phyloP scores from a whole-genome alignment of 2,113 vertebrate species.

The Archilochus colubris region DNA sequence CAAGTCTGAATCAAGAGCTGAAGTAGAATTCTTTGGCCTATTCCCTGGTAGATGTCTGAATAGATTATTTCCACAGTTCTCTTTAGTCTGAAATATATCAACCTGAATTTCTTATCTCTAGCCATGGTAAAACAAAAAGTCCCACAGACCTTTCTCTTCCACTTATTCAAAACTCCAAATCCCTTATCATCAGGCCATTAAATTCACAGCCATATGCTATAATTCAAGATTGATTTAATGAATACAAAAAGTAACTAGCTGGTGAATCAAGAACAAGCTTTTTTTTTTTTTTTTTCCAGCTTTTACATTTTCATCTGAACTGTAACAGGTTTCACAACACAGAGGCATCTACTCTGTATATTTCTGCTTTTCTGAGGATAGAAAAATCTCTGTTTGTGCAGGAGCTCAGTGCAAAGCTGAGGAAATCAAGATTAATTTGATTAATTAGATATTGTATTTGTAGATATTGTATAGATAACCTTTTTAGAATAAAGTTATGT shows the following conservation, averaged over 20 bases:
- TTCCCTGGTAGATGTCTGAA: background rate
- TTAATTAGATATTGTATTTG: too few species aligned
- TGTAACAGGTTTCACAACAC: background rate
- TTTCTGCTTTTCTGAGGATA: background rate
- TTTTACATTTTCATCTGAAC: background rate
- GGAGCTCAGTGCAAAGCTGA: background rate
- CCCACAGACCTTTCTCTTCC: background rate
- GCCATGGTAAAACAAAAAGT: background rate
- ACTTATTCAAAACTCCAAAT: background rate
- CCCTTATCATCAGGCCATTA: background rate
- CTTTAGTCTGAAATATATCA: background rate
- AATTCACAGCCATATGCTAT: background rate
- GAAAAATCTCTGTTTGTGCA: background rate
- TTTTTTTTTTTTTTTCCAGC: fast-evolving
- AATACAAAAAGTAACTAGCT: background rate
- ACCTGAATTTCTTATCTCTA: background rate
- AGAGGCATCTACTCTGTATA: background rate
- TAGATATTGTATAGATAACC: too few species aligned
- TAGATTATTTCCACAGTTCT: background rate
- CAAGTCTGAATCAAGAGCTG: background rate
- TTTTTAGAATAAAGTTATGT: background rate
- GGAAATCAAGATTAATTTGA: background rate
- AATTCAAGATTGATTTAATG: background rate
- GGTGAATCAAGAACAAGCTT: background rate
- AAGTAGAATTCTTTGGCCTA: background rate